Evolutionary conservation across 1,140 invertebrate genomes (phyloP).

Genomic region (Trichonephila clavipes): DNA sequence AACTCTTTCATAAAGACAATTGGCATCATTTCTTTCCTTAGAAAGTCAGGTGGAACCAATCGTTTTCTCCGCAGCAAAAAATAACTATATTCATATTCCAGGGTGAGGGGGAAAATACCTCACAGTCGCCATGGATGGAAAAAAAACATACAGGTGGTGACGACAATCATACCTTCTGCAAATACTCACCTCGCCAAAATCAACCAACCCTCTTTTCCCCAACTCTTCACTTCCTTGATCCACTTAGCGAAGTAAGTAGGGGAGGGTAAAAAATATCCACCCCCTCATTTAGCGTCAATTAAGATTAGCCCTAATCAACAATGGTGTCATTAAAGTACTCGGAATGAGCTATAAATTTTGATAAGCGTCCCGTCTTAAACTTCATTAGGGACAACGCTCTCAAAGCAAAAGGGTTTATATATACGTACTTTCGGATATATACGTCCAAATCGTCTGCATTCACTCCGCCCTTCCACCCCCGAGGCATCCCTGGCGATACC

Average conservation of each 20-base stretch:
- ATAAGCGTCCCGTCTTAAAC: constrained; percentile 65
- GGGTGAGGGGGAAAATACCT: neutral
- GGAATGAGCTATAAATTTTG: constrained; percentile 73
- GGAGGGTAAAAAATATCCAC: constrained; percentile 42
- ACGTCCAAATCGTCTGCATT: neutral
- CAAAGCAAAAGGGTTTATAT: constrained; percentile 48
- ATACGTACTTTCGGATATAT: neutral
- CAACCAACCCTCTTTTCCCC: neutral
- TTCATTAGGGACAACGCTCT: constrained; percentile 61
- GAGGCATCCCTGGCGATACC: neutral
- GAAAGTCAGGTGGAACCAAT: constrained; percentile 45
- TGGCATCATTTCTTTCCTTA: neutral
- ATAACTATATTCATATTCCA: neutral
- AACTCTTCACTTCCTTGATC: constrained; percentile 36
- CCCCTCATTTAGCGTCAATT: constrained; percentile 70
- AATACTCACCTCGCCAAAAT: constrained; percentile 4
- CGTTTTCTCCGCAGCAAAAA: neutral
- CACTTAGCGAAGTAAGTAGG: constrained; percentile 31
- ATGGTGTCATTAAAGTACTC: constrained; percentile 70
- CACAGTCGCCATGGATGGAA: neutral
- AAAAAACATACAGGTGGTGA: constrained; percentile 42
- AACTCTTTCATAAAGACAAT: neutral
- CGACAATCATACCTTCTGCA: constrained; percentile 62
- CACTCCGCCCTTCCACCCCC: neutral
- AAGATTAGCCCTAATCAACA: constrained; percentile 74